Evolutionary conservation across 2,113 vertebrate genomes (phyloP), one percentile per base, ranked within the genome.

Genomic region (Sinocyclocheilus maitianheensis): DNA sequence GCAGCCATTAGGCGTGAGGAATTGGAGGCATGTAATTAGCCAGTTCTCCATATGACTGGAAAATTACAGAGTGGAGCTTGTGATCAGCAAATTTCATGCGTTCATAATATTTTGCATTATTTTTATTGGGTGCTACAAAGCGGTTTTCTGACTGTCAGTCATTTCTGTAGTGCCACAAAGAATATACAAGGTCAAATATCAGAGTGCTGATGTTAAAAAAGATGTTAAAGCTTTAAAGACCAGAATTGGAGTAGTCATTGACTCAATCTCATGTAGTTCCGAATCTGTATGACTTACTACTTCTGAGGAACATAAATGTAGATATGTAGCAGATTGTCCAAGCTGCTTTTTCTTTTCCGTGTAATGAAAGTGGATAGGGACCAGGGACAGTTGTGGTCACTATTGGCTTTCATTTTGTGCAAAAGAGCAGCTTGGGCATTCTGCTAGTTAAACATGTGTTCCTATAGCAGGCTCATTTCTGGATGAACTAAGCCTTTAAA

Each of bases 71-170:
- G 62, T 60, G 77, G 85, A 89, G 83, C 71, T 77, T 78, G 26
- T 76, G 88, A 88, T 90, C 75, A 72, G 87, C 12, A 40, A 87
- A 90, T 88, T 87, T 88, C 85, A 90, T 74, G 78, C 72, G 53
- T 87, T 89, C 84, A 40, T 67, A 37, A 12, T 62, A 87, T 88
- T 89, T 86, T 53, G 20, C 40, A 40, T 14, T 60, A 22, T 82
- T 85, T 83, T 78, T 26, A 40, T 67, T 40, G 26, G 58, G 18
- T 16, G 46, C 30, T 58, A 1, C 86, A 75, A 18, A 46, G 34
- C 26, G 3, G 58, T 30, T 14, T 46, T 34, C 20, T 71, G 55
- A 11, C 51, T 67, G 46, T 71, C 82, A 71, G 48, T 81, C 43
- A n/a, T 81, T 58, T 53, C 71, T n/a, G 5, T 83, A n/a, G 58